Evolutionary conservation across 1,140 invertebrate genomes (phyloP).

Genomic region (Spodoptera frugiperda): DNA sequence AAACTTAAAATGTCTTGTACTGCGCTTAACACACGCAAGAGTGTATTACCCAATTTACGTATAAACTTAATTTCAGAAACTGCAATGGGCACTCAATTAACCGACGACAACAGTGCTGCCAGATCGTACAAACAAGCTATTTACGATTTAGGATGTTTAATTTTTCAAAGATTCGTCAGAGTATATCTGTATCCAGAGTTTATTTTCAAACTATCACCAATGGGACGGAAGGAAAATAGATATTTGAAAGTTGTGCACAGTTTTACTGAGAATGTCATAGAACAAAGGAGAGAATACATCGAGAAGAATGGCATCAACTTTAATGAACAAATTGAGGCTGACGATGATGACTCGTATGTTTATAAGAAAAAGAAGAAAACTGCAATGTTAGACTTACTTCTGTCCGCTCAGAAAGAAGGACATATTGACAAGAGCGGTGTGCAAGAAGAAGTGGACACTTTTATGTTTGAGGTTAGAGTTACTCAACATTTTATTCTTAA

Average conservation of each 20-base stretch:
- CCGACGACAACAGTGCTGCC: slow-evolving; percentile 62
- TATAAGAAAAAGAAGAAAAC: slow-evolving; percentile 86
- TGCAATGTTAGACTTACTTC: slow-evolving; percentile 93
- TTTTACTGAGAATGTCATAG: slow-evolving; percentile 69
- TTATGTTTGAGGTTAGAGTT: slow-evolving; percentile 91
- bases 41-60: too few species aligned
- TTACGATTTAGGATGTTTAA: slow-evolving; percentile 68
- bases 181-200: slow-evolving; percentile 68
- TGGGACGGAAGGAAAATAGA: slow-evolving; percentile 55
- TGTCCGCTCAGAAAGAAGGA: slow-evolving; percentile 87
- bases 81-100: slow-evolving; percentile 82
- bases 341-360: slow-evolving; percentile 49
- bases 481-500: background rate
- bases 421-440: slow-evolving; percentile 87
- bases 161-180: slow-evolving; percentile 70
- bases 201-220: slow-evolving; percentile 61
- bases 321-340: slow-evolving; percentile 36
- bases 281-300: slow-evolving; percentile 59
- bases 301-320: slow-evolving; percentile 49
- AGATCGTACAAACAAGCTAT: slow-evolving; percentile 75
- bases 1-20: too few species aligned
- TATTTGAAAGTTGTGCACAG: slow-evolving; percentile 62
- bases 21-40: too few species aligned
- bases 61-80: slow-evolving; percentile 63
- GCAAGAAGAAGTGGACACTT: slow-evolving; percentile 91